Evolutionary conservation across 1,140 invertebrate species (phyloP).

Genomic region (Schlechtendalia chinensis): DNA sequence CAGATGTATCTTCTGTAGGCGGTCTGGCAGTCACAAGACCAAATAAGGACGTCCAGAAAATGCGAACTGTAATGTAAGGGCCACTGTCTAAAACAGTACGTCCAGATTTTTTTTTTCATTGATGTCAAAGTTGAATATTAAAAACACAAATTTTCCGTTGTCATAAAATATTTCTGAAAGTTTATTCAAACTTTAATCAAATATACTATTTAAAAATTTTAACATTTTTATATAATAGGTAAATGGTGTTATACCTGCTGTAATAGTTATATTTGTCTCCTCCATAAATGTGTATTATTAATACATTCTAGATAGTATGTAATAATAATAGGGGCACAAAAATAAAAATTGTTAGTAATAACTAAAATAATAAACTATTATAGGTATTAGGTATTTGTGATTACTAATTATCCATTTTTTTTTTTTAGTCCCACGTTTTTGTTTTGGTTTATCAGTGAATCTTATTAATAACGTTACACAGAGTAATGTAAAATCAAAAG

Average conservation of each 20-base stretch:
- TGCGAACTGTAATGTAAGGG: conserved; percentile 38
- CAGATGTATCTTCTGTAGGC: conserved; percentile 45
- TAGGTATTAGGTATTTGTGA: background rate
- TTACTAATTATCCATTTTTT: background rate
- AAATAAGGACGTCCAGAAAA: conserved; percentile 49
- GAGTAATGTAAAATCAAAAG: no score
- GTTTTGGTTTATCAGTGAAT: background rate
- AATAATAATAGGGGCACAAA: no score
- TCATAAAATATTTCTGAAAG: no score
- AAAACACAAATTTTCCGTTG: background rate
- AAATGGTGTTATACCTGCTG: no score
- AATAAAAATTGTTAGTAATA: no score
- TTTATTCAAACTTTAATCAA: no score
- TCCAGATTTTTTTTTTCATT: conserved; percentile 9
- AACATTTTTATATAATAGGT: no score
- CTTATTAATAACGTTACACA: background rate
- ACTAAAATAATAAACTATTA: background rate
- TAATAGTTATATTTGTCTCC: no score
- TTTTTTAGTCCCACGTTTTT: background rate
- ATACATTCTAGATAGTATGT: no score
- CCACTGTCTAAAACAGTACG: conserved; percentile 22
- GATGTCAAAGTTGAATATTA: background rate
- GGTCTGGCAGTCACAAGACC: conserved; percentile 43
- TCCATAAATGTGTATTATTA: no score
- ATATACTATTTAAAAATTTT: no score